Conservation (phyloP, 2,797 vertebrate genomes). For the Microctenopoma lineatum region DNA sequence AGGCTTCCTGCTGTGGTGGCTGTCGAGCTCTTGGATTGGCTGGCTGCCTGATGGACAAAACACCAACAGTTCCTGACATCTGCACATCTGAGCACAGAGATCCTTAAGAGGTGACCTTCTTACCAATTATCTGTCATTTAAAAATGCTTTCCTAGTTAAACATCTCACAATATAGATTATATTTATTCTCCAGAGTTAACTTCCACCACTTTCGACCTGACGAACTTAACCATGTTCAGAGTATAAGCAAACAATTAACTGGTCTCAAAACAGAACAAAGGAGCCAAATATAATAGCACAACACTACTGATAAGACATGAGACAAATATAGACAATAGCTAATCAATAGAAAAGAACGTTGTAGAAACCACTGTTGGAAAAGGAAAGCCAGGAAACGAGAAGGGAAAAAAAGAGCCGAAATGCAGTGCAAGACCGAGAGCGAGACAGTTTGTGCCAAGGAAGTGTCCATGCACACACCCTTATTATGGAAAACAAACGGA, state of each 20-base stretch:
- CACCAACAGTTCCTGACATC: not conserved
- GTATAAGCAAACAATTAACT: constrained; percentile 10
- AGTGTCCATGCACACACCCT: too few species aligned
- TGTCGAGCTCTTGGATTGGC: constrained; percentile 86
- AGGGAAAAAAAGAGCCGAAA: too few species aligned
- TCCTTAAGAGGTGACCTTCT: not conserved
- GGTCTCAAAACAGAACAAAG: constrained; percentile 9
- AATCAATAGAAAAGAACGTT: not conserved
- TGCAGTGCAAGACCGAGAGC: too few species aligned
- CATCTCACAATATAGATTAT: not conserved
- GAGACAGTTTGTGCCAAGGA: too few species aligned
- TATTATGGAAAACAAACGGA: too few species aligned
- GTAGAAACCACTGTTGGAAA: not conserved
- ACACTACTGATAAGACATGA: not conserved
- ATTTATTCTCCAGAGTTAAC: not conserved
- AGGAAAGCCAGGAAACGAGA: too few species aligned
- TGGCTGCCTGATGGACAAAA: constrained; percentile 85
- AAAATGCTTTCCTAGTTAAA: not conserved
- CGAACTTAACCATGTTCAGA: constrained; percentile 23
- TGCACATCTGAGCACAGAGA: not conserved
- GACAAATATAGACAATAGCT: not conserved
- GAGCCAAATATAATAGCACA: not conserved
- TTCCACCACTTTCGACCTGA: not conserved
- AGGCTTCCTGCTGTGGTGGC: constrained; percentile 82
- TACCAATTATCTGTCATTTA: not conserved